Conservation (phyloP, 1,140 invertebrate species). For the Paralvinella palmiformis region DNA sequence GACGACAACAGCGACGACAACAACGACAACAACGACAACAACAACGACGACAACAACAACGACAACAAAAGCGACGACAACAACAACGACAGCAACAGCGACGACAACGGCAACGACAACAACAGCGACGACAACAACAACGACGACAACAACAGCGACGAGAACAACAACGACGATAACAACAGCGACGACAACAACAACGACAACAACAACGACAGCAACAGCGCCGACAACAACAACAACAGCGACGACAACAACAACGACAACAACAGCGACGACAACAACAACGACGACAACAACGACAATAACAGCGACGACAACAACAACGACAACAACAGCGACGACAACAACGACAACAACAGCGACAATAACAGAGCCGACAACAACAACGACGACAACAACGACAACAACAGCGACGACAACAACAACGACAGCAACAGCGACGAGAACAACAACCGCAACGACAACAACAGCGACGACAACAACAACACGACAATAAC, state of each 20-base stretch:
- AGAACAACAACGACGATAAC: neutral
- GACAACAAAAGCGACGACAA: slow-evolving; percentile 12
- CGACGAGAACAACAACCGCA: no score
- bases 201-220: slow-evolving; percentile 3
- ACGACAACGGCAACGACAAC: slow-evolving; percentile 3
- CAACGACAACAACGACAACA: slow-evolving; percentile 8
- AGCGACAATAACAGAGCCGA: no score
- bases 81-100: slow-evolving; percentile 12
- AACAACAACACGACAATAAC: no score
- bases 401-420: no score
- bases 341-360: no score
- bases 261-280: slow-evolving; percentile 4
- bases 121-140: slow-evolving; percentile 2
- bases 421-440: no score
- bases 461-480: no score
- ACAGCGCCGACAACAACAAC: slow-evolving; percentile 1
- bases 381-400: no score
- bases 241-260: slow-evolving; percentile 1
- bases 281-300: no score
- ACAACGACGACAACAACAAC: neutral
- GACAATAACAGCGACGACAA: no score
- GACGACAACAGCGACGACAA: slow-evolving; percentile 12
- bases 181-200: slow-evolving; percentile 1
- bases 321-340: no score
- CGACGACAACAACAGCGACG: neutral